Base-by-base conservation (phyloP, 1,140 invertebrate species). In the Mactra quadrangularis region DNA sequence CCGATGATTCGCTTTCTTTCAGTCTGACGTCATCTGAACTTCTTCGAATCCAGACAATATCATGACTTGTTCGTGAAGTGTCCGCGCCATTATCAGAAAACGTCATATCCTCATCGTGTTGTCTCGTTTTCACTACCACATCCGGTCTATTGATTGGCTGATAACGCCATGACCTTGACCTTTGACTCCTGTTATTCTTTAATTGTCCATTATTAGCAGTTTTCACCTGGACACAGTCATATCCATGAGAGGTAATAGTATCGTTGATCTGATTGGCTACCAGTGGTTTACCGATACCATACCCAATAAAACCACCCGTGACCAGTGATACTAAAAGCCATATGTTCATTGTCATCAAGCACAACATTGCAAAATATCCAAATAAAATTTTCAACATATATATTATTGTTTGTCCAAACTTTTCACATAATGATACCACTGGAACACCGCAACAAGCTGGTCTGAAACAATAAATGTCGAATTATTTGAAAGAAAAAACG, bases 271-370 rank as follows among this genome's bases (percentile, higher is more conserved):
- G 29, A 27, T 79, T 79, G 1, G 68, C 78, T 25, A 82, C 45
- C 6, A 82, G 31, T 22, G 78, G 78, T 45, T 82, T 82, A 19
- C 64, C 64, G 25, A 70, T 55, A 25, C 66, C 66, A 35, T 86
- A 76, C 6, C 85, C 85, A 31, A 82, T 55, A 11, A 19, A 33
- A 27, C 66, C 45, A 3, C 85, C 85, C 7, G 84, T 22, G 19
- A 82, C 17, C 6, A 84, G 60, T n/a, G 82, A 59, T 1, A 72
- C 17, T 4, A 84, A 45, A 70, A 86, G 82, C 85, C 85, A 86
- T 11, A 77, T 17, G 66, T 86, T 86, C 85, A 83, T 84, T 31
- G 82, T 84, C 82, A 84, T 86, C 6, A 86, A 76, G 17, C 77
- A 84, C 7, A 84, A 52, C 82, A 86, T 86, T 38, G 83, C n/a